These are phyloP conservation scores for Pseudanteris insignis DNA, from an alignment of 2,888 invertebrate species.

Conservation along the genomic window DNA sequence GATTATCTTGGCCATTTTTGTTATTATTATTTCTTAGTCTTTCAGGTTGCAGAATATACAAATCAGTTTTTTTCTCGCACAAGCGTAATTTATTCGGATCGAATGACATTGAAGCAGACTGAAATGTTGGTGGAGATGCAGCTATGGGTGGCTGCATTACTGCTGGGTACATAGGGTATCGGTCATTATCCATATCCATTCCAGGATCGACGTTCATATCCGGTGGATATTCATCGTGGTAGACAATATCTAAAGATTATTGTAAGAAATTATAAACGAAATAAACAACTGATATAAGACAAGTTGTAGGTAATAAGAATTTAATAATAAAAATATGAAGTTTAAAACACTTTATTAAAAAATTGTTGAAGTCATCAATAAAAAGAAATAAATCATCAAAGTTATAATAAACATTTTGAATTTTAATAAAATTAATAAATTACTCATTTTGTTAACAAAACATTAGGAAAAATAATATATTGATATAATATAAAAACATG, in stretches of 20 bases:
- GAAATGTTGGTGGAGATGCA: conserved; percentile 57
- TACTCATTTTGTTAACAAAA: too few relatives aligned
- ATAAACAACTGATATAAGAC: too few relatives aligned
- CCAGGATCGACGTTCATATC: conserved; percentile 67
- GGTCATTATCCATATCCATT: conserved; percentile 57
- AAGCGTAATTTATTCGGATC: conserved; percentile 69
- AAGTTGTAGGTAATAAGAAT: too few relatives aligned
- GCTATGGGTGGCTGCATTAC: conserved; percentile 55
- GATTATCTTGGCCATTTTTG: conserved; percentile 75
- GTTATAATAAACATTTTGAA: too few relatives aligned
- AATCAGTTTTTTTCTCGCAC: conserved; percentile 87
- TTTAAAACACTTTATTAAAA: too few relatives aligned
- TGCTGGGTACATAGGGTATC: conserved; percentile 64
- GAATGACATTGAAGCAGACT: conserved; percentile 71
- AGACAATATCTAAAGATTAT: conserved; percentile 55
- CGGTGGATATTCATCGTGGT: conserved; percentile 55
- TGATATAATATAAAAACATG: too few relatives aligned
- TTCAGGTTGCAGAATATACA: conserved; percentile 85
- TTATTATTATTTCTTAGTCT: conserved; percentile 74
- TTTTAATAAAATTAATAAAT: too few relatives aligned
- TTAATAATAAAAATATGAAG: too few relatives aligned
- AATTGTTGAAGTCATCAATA: too few relatives aligned
- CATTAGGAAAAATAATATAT: too few relatives aligned
- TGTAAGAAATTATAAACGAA: too few relatives aligned
- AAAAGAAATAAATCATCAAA: too few relatives aligned